phyloP scores from a whole-genome alignment of 2,888 invertebrate genomes.

The Lithophane socia region DNA sequence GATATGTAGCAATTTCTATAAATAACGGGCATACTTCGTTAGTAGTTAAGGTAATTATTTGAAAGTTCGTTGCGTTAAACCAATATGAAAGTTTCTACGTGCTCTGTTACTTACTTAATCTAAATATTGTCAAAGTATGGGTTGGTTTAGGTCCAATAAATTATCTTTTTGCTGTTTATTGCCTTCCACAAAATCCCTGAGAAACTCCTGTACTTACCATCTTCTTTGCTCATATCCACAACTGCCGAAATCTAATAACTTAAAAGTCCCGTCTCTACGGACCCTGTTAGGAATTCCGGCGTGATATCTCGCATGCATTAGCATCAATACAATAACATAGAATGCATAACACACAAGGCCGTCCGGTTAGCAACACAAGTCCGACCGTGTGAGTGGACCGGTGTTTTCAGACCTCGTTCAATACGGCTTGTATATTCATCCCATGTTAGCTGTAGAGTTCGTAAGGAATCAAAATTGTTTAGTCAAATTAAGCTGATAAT shows the following conservation, averaged over 20 bases:
- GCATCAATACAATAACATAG: constrained; percentile 51
- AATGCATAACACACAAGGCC: constrained; percentile 46
- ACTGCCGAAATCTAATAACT: background rate
- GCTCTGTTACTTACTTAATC: background rate
- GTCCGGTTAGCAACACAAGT: constrained; percentile 37
- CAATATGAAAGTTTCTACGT: background rate
- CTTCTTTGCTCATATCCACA: background rate
- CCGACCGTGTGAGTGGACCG: no score
- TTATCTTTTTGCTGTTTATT: background rate
- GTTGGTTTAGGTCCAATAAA: no score
- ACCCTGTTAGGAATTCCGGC: constrained; percentile 9
- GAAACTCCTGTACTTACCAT: background rate
- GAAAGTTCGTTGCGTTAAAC: constrained; percentile 1
- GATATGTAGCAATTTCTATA: constrained; percentile 20
- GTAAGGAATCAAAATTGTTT: background rate
- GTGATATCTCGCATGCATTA: constrained; percentile 48
- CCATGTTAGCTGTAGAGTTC: background rate
- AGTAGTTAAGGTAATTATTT: background rate
- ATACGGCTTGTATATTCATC: constrained; percentile 7
- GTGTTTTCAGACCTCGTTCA: constrained; percentile 9
- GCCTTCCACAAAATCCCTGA: background rate
- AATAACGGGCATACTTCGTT: constrained; percentile 1
- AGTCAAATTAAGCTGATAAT: background rate
- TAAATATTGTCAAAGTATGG: background rate
- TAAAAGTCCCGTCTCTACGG: constrained; percentile 13